These are phyloP conservation scores for Alligator mississippiensis DNA, from an alignment of 2,113 vertebrate genomes.

Conservation along the genomic window DNA sequence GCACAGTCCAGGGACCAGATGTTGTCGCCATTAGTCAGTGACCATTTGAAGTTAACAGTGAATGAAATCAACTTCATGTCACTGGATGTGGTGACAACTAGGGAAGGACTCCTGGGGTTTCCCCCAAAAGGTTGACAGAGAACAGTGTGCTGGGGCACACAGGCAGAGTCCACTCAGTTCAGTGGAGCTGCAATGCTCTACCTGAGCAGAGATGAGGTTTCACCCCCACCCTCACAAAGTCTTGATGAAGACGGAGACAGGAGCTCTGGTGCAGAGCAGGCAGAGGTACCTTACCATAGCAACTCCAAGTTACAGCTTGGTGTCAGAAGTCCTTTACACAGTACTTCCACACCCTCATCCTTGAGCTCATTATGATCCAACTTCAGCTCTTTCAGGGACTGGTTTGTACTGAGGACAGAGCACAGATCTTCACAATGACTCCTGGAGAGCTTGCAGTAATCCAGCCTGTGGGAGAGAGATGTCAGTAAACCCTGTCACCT, in stretches of 20 bases:
- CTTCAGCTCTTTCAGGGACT: constrained; percentile 70
- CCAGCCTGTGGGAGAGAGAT: constrained; percentile 59
- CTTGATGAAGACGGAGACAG: no score
- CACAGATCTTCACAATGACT: constrained; percentile 68
- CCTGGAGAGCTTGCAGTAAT: constrained; percentile 76
- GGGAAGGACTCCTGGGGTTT: not conserved
- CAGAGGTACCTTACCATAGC: constrained; percentile 59
- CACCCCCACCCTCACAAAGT: no score
- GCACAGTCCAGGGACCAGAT: not conserved
- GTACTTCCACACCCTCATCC: constrained; percentile 48
- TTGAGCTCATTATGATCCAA: constrained; percentile 75
- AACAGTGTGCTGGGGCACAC: not conserved
- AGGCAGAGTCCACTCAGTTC: not conserved
- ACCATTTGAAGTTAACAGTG: not conserved
- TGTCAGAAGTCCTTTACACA: constrained; percentile 71
- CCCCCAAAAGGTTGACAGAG: not conserved
- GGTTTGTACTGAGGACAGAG: constrained; percentile 60
- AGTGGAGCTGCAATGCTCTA: not conserved
- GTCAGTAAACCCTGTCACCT: not conserved
- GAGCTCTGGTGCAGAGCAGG: not conserved
- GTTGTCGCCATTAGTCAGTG: not conserved
- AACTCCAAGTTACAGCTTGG: constrained; percentile 73
- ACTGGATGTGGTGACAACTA: not conserved
- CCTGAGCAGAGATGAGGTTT: no score
- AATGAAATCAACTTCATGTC: not conserved